Percentiles rank a stretch among this genome's conserved stretches.
Conservation (phyloP, 2,797 vertebrate genomes). For the Tenualosa thibaudeaui region DNA sequence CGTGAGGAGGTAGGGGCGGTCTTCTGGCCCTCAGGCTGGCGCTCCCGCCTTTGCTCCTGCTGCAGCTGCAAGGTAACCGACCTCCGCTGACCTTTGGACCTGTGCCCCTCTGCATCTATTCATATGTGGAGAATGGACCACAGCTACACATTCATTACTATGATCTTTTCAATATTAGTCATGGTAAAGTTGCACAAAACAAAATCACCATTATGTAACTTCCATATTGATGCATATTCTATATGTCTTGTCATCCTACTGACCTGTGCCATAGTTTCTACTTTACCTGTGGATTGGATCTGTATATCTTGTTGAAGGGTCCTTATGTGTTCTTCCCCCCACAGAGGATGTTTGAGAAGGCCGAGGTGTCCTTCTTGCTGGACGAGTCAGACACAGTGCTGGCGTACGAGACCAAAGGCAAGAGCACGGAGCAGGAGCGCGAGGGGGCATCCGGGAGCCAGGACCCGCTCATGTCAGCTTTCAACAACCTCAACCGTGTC, state of each 20-base stretch:
- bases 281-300: no score
- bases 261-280: no score
- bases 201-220: no score
- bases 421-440: slow-evolving; percentile 69
- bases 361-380: slow-evolving; percentile 83
- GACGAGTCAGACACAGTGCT: slow-evolving; percentile 92
- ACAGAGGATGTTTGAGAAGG: slow-evolving; percentile 76
- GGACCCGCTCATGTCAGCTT: slow-evolving; percentile 92
- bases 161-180: no score
- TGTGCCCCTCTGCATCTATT: no score
- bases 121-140: background rate
- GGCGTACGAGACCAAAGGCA: slow-evolving; percentile 93
- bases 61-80: slow-evolving; percentile 78
- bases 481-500: slow-evolving; percentile 88
- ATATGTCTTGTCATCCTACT: no score
- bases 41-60: slow-evolving; percentile 87
- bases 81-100: no score
- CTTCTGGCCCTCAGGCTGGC: slow-evolving; percentile 90
- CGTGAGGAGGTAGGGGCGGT: slow-evolving; percentile 76
- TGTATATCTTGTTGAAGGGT: background rate
- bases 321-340: background rate
- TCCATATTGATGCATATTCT: no score
- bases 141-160: background rate
- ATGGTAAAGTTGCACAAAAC: no score
- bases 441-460: slow-evolving; percentile 61